Base-by-base conservation (phyloP, 2,113 vertebrate species). In the Gracilinanus agilis region DNA sequence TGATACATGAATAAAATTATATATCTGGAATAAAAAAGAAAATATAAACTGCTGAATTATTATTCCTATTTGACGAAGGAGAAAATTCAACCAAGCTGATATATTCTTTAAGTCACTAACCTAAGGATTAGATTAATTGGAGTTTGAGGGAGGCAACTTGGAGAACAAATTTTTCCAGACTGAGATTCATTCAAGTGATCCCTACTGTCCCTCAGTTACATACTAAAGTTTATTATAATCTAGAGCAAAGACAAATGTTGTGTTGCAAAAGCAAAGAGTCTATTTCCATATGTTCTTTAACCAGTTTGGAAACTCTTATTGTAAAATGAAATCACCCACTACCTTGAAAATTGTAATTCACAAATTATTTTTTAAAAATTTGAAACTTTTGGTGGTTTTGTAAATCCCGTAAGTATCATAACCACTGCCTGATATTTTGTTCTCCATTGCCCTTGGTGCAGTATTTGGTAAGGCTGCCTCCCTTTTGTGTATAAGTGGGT, bases 251-350 rank as follows among this genome's bases (percentile, higher is more conserved):
- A 93, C 23, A 94, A 95, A 56, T 6, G 44, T 54, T 90, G 0
- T 53, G 88, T 92, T 95, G 34, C 91, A 96, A 96, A 96, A 96
- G 44, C 96, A 94, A 96, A 16, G 55, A 96, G 25, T 94, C n/a
- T 91, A n/a, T 93, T 94, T 92, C 91, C 58, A 95, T 96, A 61
- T 75, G 91, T 56, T 94, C 53, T 44, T 94, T 29, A 95, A 55
- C 29, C 44, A n/a, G 90, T 44, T 40, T 96, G 94, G 90, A 96
- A 95, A 9, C 55, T 56, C 1, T 58, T 95, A 44, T 93, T 92
- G 91, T 90, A 95, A 96, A 91, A 53, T 92, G 83, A 95, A 96
- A 54, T 91, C 55, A 24, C 29, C n/a, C 91, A 61, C 61, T 94
- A 19, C 67, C 44, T 89, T 91, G 89, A 95, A 92, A 90, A 95